phyloP scores from a whole-genome alignment of 2,113 vertebrate genomes.

The Rissa tridactyla region DNA sequence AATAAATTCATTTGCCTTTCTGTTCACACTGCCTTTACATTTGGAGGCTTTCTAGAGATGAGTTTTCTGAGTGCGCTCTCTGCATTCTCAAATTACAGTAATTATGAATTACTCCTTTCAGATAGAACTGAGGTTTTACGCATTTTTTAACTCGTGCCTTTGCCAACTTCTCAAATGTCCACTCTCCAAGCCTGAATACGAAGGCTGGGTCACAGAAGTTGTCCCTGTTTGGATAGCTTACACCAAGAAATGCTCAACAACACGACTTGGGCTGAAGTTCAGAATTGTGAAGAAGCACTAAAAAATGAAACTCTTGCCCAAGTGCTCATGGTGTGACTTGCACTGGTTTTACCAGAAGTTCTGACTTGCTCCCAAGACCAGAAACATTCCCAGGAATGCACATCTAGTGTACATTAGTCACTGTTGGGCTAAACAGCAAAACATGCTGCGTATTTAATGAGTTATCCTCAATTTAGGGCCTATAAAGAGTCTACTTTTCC shows the following conservation, averaged over 20 bases:
- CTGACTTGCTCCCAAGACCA: neutral
- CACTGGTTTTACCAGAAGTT: conserved; percentile 1
- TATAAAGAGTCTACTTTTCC: conserved; percentile 55
- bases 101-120: conserved; percentile 17
- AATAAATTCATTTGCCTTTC: neutral
- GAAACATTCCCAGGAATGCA: conserved; percentile 12
- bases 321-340: neutral
- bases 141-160: neutral
- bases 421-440: conserved; percentile 14
- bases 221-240: neutral
- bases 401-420: conserved; percentile 12
- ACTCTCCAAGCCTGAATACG: neutral
- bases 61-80: neutral
- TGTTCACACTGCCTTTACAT: neutral
- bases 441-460: conserved; percentile 37
- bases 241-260: neutral
- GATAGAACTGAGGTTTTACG: neutral
- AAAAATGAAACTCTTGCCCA: neutral
- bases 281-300: neutral
- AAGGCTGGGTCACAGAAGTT: neutral
- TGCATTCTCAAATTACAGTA: neutral
- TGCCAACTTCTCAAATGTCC: neutral
- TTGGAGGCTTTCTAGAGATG: neutral
- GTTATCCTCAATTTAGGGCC: conserved; percentile 56
- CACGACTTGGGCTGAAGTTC: neutral